Conservation (phyloP, 1,140 invertebrate species). For the Portunus trituberculatus region DNA sequence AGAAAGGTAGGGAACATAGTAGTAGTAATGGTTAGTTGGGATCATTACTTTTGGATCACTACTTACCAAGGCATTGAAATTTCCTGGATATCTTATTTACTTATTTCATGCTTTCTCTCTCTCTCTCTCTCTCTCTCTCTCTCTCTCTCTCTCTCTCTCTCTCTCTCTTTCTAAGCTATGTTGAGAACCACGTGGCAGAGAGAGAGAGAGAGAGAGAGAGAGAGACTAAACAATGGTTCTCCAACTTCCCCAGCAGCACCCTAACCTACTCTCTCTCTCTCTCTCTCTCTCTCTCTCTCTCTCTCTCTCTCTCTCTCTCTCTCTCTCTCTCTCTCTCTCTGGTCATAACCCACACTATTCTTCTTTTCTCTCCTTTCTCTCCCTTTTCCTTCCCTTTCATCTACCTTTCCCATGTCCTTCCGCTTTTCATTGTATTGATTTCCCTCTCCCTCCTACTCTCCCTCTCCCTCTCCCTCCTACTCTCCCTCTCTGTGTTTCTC, state of each 20-base stretch:
- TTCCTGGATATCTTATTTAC: not conserved
- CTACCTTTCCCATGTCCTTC: not conserved
- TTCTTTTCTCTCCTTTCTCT: not conserved
- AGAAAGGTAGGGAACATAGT: no score
- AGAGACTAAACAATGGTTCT: constrained; percentile 12
- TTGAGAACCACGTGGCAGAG: not conserved
- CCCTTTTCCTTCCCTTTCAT: not conserved
- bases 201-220: constrained; percentile 11
- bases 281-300: not conserved
- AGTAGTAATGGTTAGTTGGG: not conserved
- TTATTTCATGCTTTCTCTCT: not conserved
- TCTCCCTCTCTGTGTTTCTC: not conserved
- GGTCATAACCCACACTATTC: not conserved
- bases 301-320: not conserved
- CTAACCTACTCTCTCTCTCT: not conserved
- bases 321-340: not conserved
- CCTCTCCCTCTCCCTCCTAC: not conserved
- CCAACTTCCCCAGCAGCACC: not conserved
- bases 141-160: not conserved
- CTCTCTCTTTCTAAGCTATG: not conserved
- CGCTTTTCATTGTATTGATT: not conserved
- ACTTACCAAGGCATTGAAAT: not conserved
- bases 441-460: not conserved
- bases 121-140: not conserved
- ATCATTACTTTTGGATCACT: not conserved